These are phyloP conservation scores for Bombus cullumanus DNA, from an alignment of 1,140 invertebrate genomes.

Conservation along the genomic window DNA sequence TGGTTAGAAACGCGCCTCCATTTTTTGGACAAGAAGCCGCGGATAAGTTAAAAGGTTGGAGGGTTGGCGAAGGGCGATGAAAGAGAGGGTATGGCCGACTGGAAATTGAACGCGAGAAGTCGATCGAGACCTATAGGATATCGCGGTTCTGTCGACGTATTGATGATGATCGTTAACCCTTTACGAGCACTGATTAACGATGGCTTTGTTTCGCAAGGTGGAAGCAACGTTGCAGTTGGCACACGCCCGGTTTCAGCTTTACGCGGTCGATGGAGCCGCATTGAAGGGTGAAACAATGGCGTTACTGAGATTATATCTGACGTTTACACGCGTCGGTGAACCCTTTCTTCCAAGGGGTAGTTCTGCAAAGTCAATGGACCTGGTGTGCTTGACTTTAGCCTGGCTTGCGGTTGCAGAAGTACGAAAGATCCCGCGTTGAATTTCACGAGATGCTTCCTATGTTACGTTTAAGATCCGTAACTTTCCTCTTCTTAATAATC, in stretches of 20 bases:
- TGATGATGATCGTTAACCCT: conserved; percentile 50
- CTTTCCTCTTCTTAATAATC: too few relatives aligned
- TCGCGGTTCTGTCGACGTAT: conserved; percentile 27
- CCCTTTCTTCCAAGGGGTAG: conserved; percentile 47
- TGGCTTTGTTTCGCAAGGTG: conserved; percentile 47
- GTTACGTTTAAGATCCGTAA: too few relatives aligned
- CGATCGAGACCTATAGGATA: not conserved
- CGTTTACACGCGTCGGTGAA: conserved; percentile 62
- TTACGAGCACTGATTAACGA: conserved; percentile 19
- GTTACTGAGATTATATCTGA: conserved; percentile 33
- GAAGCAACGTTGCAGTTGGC: conserved; percentile 37
- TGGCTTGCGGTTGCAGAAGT: too few relatives aligned
- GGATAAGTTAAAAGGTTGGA: not conserved
- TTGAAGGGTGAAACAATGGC: conserved; percentile 52
- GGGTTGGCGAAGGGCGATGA: not conserved
- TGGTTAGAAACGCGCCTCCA: conserved; percentile 36
- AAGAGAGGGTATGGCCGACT: not conserved
- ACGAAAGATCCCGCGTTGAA: not conserved
- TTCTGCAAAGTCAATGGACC: not conserved
- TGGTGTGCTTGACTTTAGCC: not conserved
- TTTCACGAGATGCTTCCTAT: not conserved
- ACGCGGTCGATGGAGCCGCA: conserved; percentile 28
- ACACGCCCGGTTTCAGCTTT: conserved; percentile 56
- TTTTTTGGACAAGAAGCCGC: not conserved
- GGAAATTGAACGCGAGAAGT: conserved; percentile 39